These are phyloP conservation scores for Exocentrus adspersus DNA, from an alignment of 2,888 invertebrate species.

Conservation along the genomic window DNA sequence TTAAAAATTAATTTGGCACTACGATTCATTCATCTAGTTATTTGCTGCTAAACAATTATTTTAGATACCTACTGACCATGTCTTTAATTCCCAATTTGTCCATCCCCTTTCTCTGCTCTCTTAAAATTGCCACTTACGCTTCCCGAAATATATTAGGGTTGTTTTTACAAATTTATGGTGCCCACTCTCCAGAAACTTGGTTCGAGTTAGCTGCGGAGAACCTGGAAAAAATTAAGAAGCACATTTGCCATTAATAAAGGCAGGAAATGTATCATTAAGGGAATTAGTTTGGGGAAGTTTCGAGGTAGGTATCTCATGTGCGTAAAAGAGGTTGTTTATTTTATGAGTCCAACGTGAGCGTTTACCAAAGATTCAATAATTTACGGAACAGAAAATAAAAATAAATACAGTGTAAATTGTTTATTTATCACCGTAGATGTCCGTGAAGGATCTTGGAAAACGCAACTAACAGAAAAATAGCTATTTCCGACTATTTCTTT, in stretches of 20 bases:
- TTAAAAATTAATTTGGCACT: no score
- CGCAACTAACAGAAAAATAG: no score
- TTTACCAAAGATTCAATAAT: not conserved
- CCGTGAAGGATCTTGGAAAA: no score
- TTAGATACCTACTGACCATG: no score
- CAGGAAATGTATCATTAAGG: constrained; percentile 1
- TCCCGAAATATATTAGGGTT: constrained; percentile 8
- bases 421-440: no score
- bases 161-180: constrained; percentile 5
- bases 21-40: no score
- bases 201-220: not conserved
- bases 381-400: not conserved
- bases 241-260: not conserved
- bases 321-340: not conserved
- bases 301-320: not conserved
- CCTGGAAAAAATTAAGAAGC: constrained; percentile 7
- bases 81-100: constrained; percentile 14
- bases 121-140: constrained; percentile 11
- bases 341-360: not conserved
- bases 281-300: constrained; percentile 3
- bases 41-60: no score
- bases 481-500: no score
- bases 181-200: not conserved
- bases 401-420: no score
- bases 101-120: not conserved